phyloP scores from a whole-genome alignment of 92 coral and sea anemone genomes.

The Phenganax marumi region DNA sequence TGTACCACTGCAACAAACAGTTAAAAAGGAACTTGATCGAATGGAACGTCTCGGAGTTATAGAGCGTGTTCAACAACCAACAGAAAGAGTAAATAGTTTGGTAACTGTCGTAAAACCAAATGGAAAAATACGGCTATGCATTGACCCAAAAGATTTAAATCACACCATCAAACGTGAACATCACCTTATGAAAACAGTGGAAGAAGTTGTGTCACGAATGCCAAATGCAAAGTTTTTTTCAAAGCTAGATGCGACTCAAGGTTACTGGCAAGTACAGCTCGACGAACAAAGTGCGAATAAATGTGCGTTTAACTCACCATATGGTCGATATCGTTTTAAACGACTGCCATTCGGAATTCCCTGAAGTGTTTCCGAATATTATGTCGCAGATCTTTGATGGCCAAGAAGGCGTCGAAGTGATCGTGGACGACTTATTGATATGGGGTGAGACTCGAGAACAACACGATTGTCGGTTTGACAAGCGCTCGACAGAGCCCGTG shows the following conservation, averaged over 20 bases:
- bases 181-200: conserved; percentile 14
- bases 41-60: conserved; percentile 36
- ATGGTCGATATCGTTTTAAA: conserved; percentile 3
- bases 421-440: conserved; percentile 44
- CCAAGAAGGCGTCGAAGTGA: conserved; percentile 39
- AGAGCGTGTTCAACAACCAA: too few species aligned
- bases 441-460: conserved; percentile 33
- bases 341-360: conserved; percentile 46
- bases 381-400: conserved; percentile 39
- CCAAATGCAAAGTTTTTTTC: conserved; percentile 1
- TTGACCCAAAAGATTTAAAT: conserved; percentile 26
- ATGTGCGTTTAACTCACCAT: conserved; percentile 12
- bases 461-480: conserved; percentile 3
- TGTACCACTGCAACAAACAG: background rate
- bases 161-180: conserved; percentile 4
- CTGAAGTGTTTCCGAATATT: conserved; percentile 45
- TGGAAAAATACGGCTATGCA: too few species aligned
- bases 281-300: conserved; percentile 51
- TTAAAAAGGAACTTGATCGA: conserved; percentile 30
- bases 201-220: conserved; percentile 7
- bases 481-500: conserved; percentile 11
- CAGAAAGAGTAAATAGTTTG: too few species aligned
- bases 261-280: too few species aligned
- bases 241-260: too few species aligned
- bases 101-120: too few species aligned